phyloP scores from a whole-genome alignment of 2,888 invertebrate genomes.

The Catocala sponsa region DNA sequence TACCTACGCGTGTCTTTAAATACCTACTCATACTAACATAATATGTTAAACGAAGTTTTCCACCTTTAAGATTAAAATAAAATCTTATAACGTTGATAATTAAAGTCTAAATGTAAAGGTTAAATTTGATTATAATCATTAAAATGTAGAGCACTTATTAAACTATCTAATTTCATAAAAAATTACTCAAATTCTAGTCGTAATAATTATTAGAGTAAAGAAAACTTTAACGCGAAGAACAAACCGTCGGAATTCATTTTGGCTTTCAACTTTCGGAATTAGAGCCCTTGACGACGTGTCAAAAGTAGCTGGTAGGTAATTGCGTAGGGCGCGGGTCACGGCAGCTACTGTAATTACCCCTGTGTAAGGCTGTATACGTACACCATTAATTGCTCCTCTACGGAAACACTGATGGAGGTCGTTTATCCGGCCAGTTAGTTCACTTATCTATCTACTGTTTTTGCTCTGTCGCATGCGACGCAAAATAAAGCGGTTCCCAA shows the following conservation, averaged over 20 bases:
- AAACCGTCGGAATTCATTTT: not conserved
- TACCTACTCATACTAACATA: too few species aligned
- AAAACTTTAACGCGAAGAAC: not conserved
- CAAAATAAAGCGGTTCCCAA: slow-evolving; percentile 51
- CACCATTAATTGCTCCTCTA: slow-evolving; percentile 66
- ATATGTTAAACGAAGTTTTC: too few species aligned
- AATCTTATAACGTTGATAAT: too few species aligned
- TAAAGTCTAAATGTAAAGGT: too few species aligned
- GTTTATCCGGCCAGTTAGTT: slow-evolving; percentile 62
- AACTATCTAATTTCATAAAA: too few species aligned
- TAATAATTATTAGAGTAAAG: not conserved
- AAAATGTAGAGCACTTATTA: too few species aligned
- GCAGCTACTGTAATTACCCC: slow-evolving; percentile 62
- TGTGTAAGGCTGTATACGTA: slow-evolving; percentile 56
- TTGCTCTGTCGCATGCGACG: slow-evolving; percentile 50
- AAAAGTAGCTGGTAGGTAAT: slow-evolving; percentile 53
- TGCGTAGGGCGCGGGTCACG: slow-evolving; percentile 47
- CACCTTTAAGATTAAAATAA: too few species aligned
- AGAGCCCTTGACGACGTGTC: slow-evolving; percentile 43
- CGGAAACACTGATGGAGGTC: slow-evolving; percentile 61
- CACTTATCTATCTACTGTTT: slow-evolving; percentile 52
- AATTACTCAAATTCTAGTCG: too few species aligned
- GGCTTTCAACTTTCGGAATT: slow-evolving; percentile 12
- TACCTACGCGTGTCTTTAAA: too few species aligned
- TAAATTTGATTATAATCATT: too few species aligned